A percentile compares a stretch with the other conserved stretches of the same genome.
Conservation (phyloP, 35 echinoderm and acorn worm genomes). For the Diadema setosum region DNA sequence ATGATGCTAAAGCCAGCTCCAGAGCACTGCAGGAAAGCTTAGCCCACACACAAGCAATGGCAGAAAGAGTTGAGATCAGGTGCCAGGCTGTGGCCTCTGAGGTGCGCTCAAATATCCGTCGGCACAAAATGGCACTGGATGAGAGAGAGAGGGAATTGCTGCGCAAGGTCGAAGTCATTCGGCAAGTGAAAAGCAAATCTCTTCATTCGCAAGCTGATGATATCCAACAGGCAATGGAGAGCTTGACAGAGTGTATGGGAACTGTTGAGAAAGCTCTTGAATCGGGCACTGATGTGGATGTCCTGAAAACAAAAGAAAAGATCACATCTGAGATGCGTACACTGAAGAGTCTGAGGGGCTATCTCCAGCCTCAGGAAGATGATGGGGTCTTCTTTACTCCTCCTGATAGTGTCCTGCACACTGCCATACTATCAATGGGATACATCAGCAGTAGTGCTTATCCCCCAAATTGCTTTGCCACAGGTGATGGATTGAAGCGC, state of each 20-base stretch:
- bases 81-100: slow-evolving; percentile 72
- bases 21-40: slow-evolving; percentile 78
- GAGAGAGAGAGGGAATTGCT: slow-evolving; percentile 85
- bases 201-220: slow-evolving; percentile 75
- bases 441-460: slow-evolving; percentile 90
- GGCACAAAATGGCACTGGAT: slow-evolving; percentile 87
- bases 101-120: slow-evolving; percentile 72
- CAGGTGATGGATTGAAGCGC: slow-evolving; percentile 93
- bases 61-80: slow-evolving; percentile 74
- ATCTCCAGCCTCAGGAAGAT: slow-evolving; percentile 88
- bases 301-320: slow-evolving; percentile 86
- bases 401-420: slow-evolving; percentile 93
- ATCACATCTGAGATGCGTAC: slow-evolving; percentile 75
- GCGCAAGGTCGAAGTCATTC: slow-evolving; percentile 77
- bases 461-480: slow-evolving; percentile 86
- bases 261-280: slow-evolving; percentile 75
- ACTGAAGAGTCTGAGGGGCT: slow-evolving; percentile 58
- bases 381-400: slow-evolving; percentile 91
- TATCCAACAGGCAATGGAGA: slow-evolving; percentile 61
- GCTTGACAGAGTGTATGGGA: slow-evolving; percentile 54
- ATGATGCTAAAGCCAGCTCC: slow-evolving; percentile 72
- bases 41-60: slow-evolving; percentile 72
- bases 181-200: slow-evolving; percentile 79
- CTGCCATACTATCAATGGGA: slow-evolving; percentile 87
- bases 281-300: slow-evolving; percentile 69